Conservation (phyloP, 2,113 vertebrate genomes). For the Bubalus kerabau region DNA sequence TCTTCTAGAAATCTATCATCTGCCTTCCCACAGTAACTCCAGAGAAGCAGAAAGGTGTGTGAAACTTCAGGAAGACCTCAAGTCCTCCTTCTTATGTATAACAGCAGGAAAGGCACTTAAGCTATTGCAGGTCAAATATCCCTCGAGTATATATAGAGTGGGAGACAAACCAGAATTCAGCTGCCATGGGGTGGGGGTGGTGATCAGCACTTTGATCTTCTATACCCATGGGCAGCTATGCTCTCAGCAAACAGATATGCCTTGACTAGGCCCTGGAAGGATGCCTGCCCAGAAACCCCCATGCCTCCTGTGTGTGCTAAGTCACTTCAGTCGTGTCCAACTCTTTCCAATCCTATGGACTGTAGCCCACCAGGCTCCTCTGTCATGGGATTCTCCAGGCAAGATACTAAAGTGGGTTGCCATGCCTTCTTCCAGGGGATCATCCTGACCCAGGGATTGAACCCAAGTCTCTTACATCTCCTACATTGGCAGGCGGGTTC, state of each 20-base stretch:
- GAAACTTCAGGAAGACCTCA: neutral
- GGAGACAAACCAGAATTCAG: neutral
- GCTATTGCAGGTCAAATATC: no score
- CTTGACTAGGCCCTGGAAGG: fast-evolving
- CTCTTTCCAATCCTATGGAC: neutral
- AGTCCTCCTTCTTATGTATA: neutral
- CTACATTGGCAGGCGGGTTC: neutral
- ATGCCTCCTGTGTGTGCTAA: neutral
- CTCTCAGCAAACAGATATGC: neutral
- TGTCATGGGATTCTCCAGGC: neutral
- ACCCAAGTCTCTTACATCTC: neutral
- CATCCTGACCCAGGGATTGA: neutral
- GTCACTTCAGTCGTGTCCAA: fast-evolving
- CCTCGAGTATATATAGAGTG: fast-evolving
- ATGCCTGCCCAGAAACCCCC: neutral
- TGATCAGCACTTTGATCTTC: fast-evolving
- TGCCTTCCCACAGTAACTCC: neutral
- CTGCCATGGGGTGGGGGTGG: fast-evolving
- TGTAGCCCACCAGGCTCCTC: neutral
- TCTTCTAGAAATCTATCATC: neutral
- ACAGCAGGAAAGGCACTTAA: neutral
- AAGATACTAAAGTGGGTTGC: neutral
- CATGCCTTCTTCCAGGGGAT: neutral
- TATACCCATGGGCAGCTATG: neutral
- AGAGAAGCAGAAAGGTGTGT: neutral